Conservation (phyloP, 2,113 vertebrate species). For the Melanerpes formicivorus region DNA sequence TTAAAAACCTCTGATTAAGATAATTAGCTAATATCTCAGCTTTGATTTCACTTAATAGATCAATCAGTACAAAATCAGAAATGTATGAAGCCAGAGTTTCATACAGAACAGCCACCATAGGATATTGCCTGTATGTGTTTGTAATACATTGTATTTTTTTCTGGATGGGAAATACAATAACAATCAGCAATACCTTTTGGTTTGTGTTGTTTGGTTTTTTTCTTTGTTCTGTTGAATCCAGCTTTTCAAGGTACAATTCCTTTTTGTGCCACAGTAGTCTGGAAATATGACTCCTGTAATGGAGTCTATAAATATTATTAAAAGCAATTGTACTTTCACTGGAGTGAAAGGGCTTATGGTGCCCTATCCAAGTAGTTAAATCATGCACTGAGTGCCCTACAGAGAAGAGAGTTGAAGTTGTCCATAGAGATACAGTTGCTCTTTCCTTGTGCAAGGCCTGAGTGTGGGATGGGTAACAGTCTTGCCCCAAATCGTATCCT, state of each 20-base stretch:
- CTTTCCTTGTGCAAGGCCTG: neutral
- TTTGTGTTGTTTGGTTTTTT: neutral
- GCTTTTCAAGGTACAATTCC: neutral
- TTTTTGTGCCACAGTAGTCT: neutral
- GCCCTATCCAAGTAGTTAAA: neutral
- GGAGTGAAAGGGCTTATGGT: neutral
- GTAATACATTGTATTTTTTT: neutral
- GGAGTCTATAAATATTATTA: neutral
- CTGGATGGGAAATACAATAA: neutral
- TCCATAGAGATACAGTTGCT: neutral
- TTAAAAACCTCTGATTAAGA: neutral
- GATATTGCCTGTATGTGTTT: neutral
- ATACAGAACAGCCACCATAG: neutral
- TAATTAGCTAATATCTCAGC: neutral
- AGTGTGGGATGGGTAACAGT: neutral
- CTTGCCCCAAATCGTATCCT: neutral
- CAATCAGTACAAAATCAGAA: neutral
- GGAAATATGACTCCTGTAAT: neutral
- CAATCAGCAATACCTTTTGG: neutral
- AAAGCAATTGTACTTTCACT: neutral
- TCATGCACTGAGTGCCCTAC: neutral
- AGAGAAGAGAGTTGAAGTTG: neutral
- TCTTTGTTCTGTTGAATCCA: neutral
- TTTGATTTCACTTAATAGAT: neutral
- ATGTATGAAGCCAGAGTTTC: neutral